Evolutionary conservation across 1,140 invertebrate species (phyloP).

Genomic region (Hermetia illucens): DNA sequence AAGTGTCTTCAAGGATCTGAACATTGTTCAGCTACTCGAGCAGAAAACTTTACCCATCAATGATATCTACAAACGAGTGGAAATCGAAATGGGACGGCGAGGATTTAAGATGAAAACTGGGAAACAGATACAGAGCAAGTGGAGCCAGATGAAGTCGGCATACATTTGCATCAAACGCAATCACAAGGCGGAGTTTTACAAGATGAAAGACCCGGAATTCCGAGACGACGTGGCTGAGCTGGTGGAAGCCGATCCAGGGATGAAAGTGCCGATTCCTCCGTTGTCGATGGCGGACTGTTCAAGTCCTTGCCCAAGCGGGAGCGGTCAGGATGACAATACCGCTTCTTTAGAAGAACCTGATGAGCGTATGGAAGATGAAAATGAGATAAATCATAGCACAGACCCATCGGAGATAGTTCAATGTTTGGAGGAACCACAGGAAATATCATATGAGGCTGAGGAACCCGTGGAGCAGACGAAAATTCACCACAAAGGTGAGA

Average conservation of each 20-base stretch:
- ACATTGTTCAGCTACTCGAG: not conserved
- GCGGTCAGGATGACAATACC: too few relatives aligned
- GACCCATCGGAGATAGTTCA: not conserved
- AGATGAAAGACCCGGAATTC: not conserved
- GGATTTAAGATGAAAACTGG: not conserved
- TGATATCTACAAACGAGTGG: not conserved
- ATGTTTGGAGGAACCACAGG: not conserved
- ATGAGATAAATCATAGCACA: too few relatives aligned
- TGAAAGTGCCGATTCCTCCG: too few relatives aligned
- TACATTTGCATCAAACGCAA: not conserved
- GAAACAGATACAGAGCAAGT: not conserved
- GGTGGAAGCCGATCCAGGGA: too few relatives aligned
- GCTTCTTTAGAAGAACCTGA: too few relatives aligned
- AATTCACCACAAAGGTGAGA: too few relatives aligned
- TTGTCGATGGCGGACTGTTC: too few relatives aligned
- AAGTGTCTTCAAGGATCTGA: not conserved
- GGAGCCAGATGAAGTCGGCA: not conserved
- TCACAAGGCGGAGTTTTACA: not conserved
- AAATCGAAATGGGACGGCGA: not conserved
- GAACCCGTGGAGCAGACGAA: too few relatives aligned
- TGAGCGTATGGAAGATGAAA: too few relatives aligned
- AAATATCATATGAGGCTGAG: too few relatives aligned
- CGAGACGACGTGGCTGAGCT: not conserved
- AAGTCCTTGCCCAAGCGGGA: too few relatives aligned
- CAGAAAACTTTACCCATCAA: not conserved